Conservation (phyloP, 2,888 invertebrate species). For the Tetranychus piercei region DNA sequence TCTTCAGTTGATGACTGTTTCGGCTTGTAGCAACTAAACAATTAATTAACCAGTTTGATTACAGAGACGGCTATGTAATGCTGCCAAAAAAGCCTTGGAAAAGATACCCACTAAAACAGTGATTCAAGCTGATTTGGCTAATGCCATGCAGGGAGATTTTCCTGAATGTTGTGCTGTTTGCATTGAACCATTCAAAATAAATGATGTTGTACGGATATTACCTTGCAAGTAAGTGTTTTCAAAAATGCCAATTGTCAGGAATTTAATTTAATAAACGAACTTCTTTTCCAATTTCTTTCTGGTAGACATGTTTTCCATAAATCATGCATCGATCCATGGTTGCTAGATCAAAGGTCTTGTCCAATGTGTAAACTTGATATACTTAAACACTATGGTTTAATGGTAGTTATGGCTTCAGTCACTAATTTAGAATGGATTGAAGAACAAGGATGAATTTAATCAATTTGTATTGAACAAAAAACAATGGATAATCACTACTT, state of each 20-base stretch:
- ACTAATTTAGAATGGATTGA: constrained; percentile 6
- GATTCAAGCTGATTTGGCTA: constrained; percentile 65
- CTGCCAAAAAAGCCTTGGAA: constrained; percentile 78
- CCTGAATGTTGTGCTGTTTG: constrained; percentile 79
- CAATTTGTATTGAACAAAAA: no score
- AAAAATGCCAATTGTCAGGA: not conserved
- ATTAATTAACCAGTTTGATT: constrained; percentile 29
- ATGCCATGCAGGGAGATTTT: constrained; percentile 47
- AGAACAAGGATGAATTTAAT: constrained; percentile 3
- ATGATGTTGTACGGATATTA: constrained; percentile 65
- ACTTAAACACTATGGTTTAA: constrained; percentile 66
- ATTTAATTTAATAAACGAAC: not conserved
- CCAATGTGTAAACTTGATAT: constrained; percentile 96
- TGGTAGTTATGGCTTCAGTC: constrained; percentile 36
- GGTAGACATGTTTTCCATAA: constrained; percentile 81
- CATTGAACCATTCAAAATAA: constrained; percentile 72
- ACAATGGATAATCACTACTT: no score
- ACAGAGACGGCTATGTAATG: constrained; percentile 69
- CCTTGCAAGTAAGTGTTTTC: constrained; percentile 60
- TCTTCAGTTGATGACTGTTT: not conserved
- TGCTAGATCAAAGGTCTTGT: constrained; percentile 79
- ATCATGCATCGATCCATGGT: constrained; percentile 86
- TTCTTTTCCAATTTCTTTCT: not conserved
- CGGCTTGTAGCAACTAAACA: not conserved
- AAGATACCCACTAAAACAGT: constrained; percentile 78